phyloP scores from a whole-genome alignment of 2,113 vertebrate species.

The Apaloderma vittatum region DNA sequence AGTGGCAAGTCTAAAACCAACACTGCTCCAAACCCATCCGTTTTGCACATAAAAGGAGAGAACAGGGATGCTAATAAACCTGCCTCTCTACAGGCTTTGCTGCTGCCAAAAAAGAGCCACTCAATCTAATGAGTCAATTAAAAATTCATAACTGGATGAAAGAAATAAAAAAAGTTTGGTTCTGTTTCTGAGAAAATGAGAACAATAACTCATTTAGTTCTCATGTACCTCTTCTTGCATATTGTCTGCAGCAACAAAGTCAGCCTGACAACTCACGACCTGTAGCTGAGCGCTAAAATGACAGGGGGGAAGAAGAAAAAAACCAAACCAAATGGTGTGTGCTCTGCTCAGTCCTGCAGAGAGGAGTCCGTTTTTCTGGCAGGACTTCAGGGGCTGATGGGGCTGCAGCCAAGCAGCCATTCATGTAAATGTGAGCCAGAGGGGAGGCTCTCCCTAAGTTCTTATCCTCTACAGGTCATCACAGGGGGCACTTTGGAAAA shows the following conservation, averaged over 20 bases:
- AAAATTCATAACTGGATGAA: conserved; percentile 66
- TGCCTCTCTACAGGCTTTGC: conserved; percentile 32
- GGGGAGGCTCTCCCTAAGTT: background rate
- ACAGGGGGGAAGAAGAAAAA: background rate
- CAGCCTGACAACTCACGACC: background rate
- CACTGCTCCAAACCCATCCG: conserved; percentile 16
- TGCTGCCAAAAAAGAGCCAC: conserved; percentile 50
- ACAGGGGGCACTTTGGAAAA: background rate
- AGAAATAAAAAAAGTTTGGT: conserved; percentile 14
- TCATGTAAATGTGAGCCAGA: background rate
- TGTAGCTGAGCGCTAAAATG: background rate
- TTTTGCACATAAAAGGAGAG: conserved; percentile 25
- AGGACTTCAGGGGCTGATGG: background rate
- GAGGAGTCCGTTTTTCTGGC: background rate
- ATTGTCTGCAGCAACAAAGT: background rate
- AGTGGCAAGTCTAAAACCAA: conserved; percentile 32
- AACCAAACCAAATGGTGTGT: accelerated
- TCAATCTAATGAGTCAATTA: conserved; percentile 65
- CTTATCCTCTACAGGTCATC: background rate
- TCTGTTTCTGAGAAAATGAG: conserved; percentile 50
- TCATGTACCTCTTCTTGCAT: background rate
- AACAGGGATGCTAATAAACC: conserved; percentile 38
- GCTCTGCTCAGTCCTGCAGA: background rate
- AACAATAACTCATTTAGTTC: conserved; percentile 34
- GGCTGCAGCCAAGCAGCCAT: background rate